Evolutionary conservation across 2,113 vertebrate species (phyloP).

Genomic region (Cyanoramphus novaezelandiae): DNA sequence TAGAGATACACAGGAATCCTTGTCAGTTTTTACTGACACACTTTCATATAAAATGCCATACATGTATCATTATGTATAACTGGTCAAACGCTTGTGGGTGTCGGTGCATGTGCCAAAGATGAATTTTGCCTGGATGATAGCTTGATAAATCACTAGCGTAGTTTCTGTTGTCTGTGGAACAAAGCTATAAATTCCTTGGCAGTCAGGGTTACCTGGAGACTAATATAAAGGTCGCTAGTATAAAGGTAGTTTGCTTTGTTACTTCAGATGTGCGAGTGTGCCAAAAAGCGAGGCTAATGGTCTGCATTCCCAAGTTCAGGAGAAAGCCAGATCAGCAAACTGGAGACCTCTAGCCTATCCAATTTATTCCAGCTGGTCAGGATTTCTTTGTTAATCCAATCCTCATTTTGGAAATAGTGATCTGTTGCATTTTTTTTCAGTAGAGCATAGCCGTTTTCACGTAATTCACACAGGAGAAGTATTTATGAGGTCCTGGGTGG

Average conservation of each 20-base stretch:
- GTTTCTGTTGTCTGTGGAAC: conserved; percentile 19
- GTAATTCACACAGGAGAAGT: background rate
- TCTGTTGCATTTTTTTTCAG: background rate
- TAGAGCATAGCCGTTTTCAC: background rate
- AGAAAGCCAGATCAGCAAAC: background rate
- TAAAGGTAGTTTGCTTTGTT: conserved; percentile 35
- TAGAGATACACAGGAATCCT: background rate
- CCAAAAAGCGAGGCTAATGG: background rate
- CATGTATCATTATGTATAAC: background rate
- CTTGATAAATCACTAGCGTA: conserved; percentile 9
- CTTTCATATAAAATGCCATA: background rate
- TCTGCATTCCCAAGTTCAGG: background rate
- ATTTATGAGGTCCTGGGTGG: conserved; percentile 28
- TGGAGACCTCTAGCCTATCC: background rate
- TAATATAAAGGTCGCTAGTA: conserved; percentile 13
- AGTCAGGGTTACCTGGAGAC: conserved; percentile 34
- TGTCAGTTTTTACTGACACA: background rate
- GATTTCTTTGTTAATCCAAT: background rate
- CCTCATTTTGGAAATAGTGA: conserved; percentile 11
- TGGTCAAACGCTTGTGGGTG: background rate
- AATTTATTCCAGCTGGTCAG: conserved; percentile 15
- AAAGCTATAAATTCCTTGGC: conserved; percentile 56
- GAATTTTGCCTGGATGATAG: conserved; percentile 11
- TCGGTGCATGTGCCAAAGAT: background rate
- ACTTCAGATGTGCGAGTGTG: background rate